Evolutionary conservation across 1,140 invertebrate genomes (phyloP).

Genomic region (Aphelenchoides avenae): DNA sequence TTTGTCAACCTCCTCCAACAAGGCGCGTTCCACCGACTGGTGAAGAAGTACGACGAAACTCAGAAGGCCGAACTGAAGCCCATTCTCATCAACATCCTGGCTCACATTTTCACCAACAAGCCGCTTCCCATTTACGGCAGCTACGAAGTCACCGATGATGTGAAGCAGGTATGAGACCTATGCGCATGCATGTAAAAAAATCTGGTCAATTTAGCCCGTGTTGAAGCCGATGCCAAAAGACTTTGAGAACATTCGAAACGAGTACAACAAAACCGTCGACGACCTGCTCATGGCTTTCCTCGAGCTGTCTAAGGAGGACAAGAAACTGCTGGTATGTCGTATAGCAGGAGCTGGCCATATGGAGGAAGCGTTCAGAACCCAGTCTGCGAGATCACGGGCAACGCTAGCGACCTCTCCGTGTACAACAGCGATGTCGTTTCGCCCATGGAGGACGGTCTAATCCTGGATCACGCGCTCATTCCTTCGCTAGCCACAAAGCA

Average conservation of each 20-base stretch:
- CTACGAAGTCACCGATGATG: slow-evolving; percentile 18
- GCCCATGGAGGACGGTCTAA: slow-evolving; percentile 41
- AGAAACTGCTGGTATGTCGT: slow-evolving; percentile 24
- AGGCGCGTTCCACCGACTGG: slow-evolving; percentile 46
- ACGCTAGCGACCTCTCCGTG: slow-evolving; percentile 8
- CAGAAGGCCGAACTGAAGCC: slow-evolving; percentile 25
- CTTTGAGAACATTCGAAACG: slow-evolving; percentile 25
- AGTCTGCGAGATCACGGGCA: slow-evolving; percentile 32
- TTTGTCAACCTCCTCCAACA: slow-evolving; percentile 52
- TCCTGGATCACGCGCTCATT: slow-evolving; percentile 46
- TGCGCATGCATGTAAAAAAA: neutral
- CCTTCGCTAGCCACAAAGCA: slow-evolving; percentile 30
- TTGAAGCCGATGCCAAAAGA: slow-evolving; percentile 25
- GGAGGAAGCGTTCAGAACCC: slow-evolving; percentile 31
- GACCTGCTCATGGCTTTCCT: slow-evolving; percentile 42
- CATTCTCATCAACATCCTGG: slow-evolving; percentile 42
- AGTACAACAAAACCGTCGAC: slow-evolving; percentile 38
- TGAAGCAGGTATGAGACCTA: slow-evolving; percentile 10
- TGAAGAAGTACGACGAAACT: slow-evolving; percentile 30
- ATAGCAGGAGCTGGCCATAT: slow-evolving; percentile 4
- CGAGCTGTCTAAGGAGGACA: slow-evolving; percentile 23
- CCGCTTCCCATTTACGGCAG: slow-evolving; percentile 28
- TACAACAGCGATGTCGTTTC: slow-evolving; percentile 42
- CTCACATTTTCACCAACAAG: slow-evolving; percentile 49
- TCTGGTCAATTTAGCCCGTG: slow-evolving; percentile 32